Evolutionary conservation across 1,140 invertebrate species (phyloP), one percentile per base, ranked within the genome.

Genomic region (Panagrolaimus sp.): DNA sequence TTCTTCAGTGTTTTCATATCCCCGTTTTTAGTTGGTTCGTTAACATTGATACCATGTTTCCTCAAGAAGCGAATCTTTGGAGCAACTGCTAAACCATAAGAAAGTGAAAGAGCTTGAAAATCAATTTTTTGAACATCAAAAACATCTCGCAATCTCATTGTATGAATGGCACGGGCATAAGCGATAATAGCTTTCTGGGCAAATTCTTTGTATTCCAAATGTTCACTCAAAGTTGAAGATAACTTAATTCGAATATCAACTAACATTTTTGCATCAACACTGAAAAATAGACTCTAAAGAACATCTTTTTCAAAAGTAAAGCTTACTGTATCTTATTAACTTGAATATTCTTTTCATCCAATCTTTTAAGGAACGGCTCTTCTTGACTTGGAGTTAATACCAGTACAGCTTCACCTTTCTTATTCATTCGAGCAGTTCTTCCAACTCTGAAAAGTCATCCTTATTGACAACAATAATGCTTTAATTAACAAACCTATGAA

Each of bases 391-490:
- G 72, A 24, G 79, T 82, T 8, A 81, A 69, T 45, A 81, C 73
- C 15, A 81, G 76, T 5, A 80, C 66, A 4, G 81, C 79, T 52
- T 78, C 65, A 10, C 79, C 79, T 26, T 76, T 75, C 17, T 70
- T 73, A 43, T 76, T 65, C 71, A 78, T 85, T 73, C 93, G 85
- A 0, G 95, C 96, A 12, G 94, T 98, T 71, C 96, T 86, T 24
- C 96, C 96, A n/a, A 90, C 94, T 78, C 96, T 87, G 15, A 66
- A 81, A 65, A 47, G 7, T n/a, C 28, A 48, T 43, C 38, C 15
- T 32, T 45, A n/a, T 26, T 38, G n/a, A 52, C 45, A 38, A n/a
- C 69, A 0, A 71, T 2, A 69, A 15, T 38, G 12, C 24, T 10
- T 66, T 4, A 72, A 8, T 38, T 10, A 32, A 52, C 21, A 52